Conservation (phyloP, 2,888 invertebrate species). For the Phymatocera aterrima region DNA sequence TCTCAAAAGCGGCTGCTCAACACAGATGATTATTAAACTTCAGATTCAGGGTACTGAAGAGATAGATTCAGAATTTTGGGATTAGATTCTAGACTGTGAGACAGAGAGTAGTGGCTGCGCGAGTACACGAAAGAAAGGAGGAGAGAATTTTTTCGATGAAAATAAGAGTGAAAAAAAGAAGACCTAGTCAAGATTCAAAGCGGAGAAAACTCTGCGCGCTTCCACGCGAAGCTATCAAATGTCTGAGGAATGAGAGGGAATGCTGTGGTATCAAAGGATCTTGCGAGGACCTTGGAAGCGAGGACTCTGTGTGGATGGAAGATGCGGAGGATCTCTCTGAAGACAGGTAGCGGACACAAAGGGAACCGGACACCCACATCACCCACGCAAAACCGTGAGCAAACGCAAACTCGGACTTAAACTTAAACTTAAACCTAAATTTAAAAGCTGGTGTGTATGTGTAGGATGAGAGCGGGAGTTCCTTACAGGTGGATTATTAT, state of each 20-base stretch:
- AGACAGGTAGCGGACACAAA: constrained; percentile 73
- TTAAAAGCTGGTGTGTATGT: not conserved
- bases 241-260: constrained; percentile 73
- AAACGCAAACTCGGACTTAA: not conserved
- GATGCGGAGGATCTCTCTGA: constrained; percentile 66
- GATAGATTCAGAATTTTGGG: too few species aligned
- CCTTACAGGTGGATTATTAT: constrained; percentile 61
- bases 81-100: too few species aligned
- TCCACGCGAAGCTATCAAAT: constrained; percentile 72
- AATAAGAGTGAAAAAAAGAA: too few species aligned
- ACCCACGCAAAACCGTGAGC: constrained; percentile 28
- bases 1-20: too few species aligned
- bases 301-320: constrained; percentile 40
- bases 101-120: constrained; percentile 34
- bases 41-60: too few species aligned
- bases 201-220: constrained; percentile 66
- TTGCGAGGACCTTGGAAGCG: constrained; percentile 52
- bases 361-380: constrained; percentile 71
- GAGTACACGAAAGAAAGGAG: constrained; percentile 52
- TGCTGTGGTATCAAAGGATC: constrained; percentile 72
- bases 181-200: constrained; percentile 52
- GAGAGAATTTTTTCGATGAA: too few species aligned
- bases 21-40: too few species aligned
- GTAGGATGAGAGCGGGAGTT: too few species aligned
- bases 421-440: not conserved